Evolutionary conservation across 2,888 invertebrate species (phyloP), one percentile per base, ranked within the genome.

Genomic region (Macrophya alboannulata): DNA sequence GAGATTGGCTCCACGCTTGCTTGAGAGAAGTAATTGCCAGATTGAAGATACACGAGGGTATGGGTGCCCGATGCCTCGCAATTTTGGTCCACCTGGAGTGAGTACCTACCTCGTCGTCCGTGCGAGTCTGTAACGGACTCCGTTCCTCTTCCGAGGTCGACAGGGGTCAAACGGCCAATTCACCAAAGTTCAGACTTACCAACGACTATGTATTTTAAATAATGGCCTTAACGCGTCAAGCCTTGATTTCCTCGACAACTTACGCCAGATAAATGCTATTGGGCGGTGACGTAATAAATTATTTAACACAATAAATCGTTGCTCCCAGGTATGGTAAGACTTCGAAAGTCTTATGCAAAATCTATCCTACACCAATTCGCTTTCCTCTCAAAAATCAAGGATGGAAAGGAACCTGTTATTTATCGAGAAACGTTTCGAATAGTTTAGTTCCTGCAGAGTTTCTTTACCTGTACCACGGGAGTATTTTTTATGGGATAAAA

Each of bases 21-120:
- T 87, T 86, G 87, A 89, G 87, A 89, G 88, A 88, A 89, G 89
- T 89, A 89, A 89, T 89, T 89, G 88, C 89, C 86, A 89, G 89
- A 89, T 89, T 86, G 85, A 86, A 89, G 89, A 89, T 89, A 89
- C 83, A 81, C 3, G 31, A 31, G 31, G 68, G 62, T 65, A 48
- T 43, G 87, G 86, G 51, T 51, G 17, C 77, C 48, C 17, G 31
- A 86, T 74, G 86, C 88, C 84, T 88, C 86, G 87, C 89, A 89
- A 89, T 89, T 89, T 89, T 51, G 59, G 74, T 59, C 84, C 76
- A 74, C 71, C 84, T 84, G 84, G 81, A 81, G 40, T 55, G 55
- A 77, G 84, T 55, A 84, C 43, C 51, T 65, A 48, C 62, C 82
- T 65, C 37, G 65, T 62, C 82, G 68, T 48, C 15, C 82, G 48